Conservation (phyloP, 2,113 vertebrate genomes). For the Columba livia region DNA sequence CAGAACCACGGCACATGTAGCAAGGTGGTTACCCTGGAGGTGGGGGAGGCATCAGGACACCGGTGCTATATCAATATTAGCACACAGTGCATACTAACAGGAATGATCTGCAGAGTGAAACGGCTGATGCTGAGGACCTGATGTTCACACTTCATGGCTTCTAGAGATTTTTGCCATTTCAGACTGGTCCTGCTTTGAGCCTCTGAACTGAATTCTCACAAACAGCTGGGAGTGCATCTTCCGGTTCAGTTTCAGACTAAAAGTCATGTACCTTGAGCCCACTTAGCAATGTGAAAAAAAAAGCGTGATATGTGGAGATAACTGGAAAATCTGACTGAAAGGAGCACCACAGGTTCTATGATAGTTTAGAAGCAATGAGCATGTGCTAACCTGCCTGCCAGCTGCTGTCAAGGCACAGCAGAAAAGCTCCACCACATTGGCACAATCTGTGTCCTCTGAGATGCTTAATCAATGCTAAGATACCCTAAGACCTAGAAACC, state of each 20-base stretch:
- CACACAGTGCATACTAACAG: not conserved
- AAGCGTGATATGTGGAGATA: not conserved
- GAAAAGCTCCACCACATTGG: not conserved
- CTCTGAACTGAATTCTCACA: not conserved
- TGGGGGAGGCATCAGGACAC: not conserved
- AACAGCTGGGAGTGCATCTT: not conserved
- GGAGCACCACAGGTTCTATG: not conserved
- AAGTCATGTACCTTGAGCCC: not conserved
- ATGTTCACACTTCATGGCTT: not conserved
- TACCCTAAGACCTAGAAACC: not conserved
- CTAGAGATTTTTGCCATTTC: not conserved
- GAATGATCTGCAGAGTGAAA: not conserved
- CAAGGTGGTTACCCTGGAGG: not conserved
- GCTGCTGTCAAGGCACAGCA: not conserved
- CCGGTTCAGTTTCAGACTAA: not conserved
- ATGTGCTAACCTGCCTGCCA: not conserved
- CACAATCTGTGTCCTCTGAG: not conserved
- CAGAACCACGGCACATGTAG: not conserved
- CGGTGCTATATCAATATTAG: not conserved
- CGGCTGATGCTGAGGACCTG: not conserved
- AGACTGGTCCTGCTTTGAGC: not conserved
- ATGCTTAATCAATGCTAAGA: not conserved
- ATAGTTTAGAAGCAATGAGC: not conserved
- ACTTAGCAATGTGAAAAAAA: not conserved
- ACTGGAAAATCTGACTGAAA: not conserved